Base-by-base conservation (phyloP, 2,888 invertebrate species). In the Branchinecta sandiegonensis region DNA sequence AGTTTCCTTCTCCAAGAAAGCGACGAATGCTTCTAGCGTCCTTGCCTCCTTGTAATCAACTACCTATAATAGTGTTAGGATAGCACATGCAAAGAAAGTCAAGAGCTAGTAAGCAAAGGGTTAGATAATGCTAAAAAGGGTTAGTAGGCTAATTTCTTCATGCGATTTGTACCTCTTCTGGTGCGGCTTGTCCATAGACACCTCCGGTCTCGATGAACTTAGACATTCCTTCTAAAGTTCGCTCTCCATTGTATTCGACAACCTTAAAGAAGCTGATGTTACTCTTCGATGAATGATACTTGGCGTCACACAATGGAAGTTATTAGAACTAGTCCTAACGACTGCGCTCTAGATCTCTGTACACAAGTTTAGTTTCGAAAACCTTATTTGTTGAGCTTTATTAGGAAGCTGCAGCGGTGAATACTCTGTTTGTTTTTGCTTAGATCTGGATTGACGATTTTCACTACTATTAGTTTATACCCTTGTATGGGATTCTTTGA, bases 131-230 rank as follows among this genome's bases (percentile, higher is more conserved):
- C 12, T 69, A 17, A 37, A 37, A 37, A 56, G 63, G 9, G 63
- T 23, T 56, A 56, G 14, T 10, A 23, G 23, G 23, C 23, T 17
- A 56, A 56, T 17, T 56, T 8, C 23, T 56, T 56, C 63, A 56
- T 56, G 63, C 63, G 23, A 23, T 56, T 56, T 23, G 23, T 69
- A 69, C 69, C 69, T 76, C 73, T 64, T 84, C 84, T 65, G 87
- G 85, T 67, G 82, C 82, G 46, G 84, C 83, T 75, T 86, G 83
- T 65, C 87, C 88, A 69, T 87, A 88, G 74, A 85, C 86, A 72
- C 97, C 97, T 75, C 88, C 90, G 71, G 86, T 85, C 78, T 97
- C 96, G 71, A 99, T 81, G 83, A 99, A 99, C 80, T 94, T 92
- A 72, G 86, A 83, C 76, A 99, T 84, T 70, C 86, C 96, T 74